Base-by-base conservation (phyloP, 2,888 invertebrate species). In the Drosophila kuntzei region DNA sequence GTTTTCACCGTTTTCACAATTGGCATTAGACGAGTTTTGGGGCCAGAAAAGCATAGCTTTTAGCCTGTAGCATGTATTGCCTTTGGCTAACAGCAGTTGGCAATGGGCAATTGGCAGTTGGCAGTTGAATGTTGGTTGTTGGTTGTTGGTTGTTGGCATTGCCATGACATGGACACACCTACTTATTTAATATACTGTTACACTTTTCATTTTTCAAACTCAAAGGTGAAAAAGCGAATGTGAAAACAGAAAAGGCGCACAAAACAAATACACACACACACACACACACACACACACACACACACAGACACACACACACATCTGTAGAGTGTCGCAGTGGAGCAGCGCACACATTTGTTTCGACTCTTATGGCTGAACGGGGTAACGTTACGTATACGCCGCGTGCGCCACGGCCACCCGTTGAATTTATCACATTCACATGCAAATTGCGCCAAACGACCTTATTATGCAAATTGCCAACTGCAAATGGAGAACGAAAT, bases 381-480 rank as follows among this genome's bases (percentile, higher is more conserved):
- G 55, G 53, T 46, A 55, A 25, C 64, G 85, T 83, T 75, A 79
- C 71, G 80, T 80, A 76, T 79, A 75, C 79, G 68, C 71, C 68
- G 71, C 75, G 79, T 75, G 72, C 27, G 59, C 43, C 39, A 36
- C 39, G 46, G 60, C 55, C 63, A 68, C 58, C 80, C 76, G 75
- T 82, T 85, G 84, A 91, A 89, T 91, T 90, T 91, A 91, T 91
- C 89, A 89, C 90, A 91, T 91, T 90, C 91, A 87, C 90, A 91
- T 91, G 91, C 90, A 91, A 92, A 91, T 92, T 91, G 91, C 83
- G 90, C 91, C 90, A 91, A 91, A 92, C 91, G 91, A 90, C 91
- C 91, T 91, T 91, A 91, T 92, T 92, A 91, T 91, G 91, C 91
- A 91, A 91, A 91, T 92, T 90, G 91, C 90, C 90, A 91, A 90